Evolutionary conservation across 2,888 invertebrate species (phyloP), one percentile per base, ranked within the genome.

Genomic region (Agriotes lineatus): DNA sequence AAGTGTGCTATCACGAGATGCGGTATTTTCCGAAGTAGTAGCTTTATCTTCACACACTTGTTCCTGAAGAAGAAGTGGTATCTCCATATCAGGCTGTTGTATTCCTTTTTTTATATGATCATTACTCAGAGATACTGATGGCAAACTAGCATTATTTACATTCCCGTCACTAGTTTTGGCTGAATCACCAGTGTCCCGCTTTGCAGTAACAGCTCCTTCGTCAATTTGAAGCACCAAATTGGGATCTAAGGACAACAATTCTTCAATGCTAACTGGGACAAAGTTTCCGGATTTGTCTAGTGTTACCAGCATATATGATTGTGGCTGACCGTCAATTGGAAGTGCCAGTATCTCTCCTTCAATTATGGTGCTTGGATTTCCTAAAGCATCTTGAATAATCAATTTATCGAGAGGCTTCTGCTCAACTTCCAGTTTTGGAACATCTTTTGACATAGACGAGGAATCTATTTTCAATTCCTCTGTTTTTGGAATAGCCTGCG

Each of bases 321-420:
- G 91, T 0, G 90, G 88, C 19, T 91, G 90, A 3, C 93, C 92
- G 58, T 91, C 91, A 68, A 90, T 88, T 74, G 92, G 92, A 45
- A 93, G 86, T n/a, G 92, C 92, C 79, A 91, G 85, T 76, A 92
- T 86, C 80, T 91, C 91, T 0, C 90, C 88, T 78, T 90, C 90
- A 1, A 86, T 84, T 30, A 88, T 82, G 3, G 83, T 84, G 0
- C 84, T 84, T 74, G 83, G 82, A 73, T 84, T 83, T 39, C 85
- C 85, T 65, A 81, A 71, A 5, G 82, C 82, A 68, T 85, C 84
- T 71, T 84, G 84, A 16, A 85, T 83, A 2, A 85, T 82, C 18
- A 85, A 72, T 63, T 85, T 84, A 69, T 82, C 81, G 12, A 81
- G 73, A 1, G 80, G 80, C 39, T 77, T 76, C 70, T 83, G 81